A percentile compares a stretch with the other conserved stretches of the same genome.
Evolutionary conservation across 2,888 invertebrate species (phyloP).

Genomic region (Oxyscelio sp.): DNA sequence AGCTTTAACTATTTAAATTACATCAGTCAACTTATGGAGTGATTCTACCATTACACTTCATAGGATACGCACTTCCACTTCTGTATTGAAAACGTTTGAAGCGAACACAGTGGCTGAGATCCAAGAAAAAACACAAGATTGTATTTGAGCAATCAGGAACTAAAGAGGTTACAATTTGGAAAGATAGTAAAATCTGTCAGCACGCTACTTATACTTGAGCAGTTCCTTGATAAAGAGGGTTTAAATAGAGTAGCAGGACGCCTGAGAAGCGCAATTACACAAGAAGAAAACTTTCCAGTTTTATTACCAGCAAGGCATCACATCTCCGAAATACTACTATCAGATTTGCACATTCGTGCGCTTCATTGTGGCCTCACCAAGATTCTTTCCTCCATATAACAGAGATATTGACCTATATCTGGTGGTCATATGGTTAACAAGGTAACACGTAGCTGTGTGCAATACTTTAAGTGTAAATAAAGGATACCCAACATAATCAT

Average conservation of each 20-base stretch:
- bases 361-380: conserved; percentile 9
- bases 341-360: neutral
- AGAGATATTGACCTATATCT: conserved; percentile 5
- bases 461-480: conserved; percentile 46
- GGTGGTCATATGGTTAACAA: conserved; percentile 34
- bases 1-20: neutral
- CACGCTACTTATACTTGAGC: neutral
- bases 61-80: conserved; percentile 22
- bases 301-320: neutral
- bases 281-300: neutral
- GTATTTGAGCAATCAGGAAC: neutral
- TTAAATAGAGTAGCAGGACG: conserved; percentile 5
- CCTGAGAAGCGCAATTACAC: neutral
- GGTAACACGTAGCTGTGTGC: conserved; percentile 20
- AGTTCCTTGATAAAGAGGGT: neutral
- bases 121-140: neutral
- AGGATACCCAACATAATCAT: conserved; percentile 37
- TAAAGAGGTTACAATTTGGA: neutral
- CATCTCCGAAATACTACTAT: neutral
- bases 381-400: conserved; percentile 1
- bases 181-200: conserved; percentile 20
- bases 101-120: conserved; percentile 7
- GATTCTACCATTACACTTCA: conserved; percentile 5
- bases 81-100: conserved; percentile 3
- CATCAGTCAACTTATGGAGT: conserved; percentile 23